Evolutionary conservation across 2,888 invertebrate species (phyloP).

Genomic region (Dryocosmus kuriphilus): DNA sequence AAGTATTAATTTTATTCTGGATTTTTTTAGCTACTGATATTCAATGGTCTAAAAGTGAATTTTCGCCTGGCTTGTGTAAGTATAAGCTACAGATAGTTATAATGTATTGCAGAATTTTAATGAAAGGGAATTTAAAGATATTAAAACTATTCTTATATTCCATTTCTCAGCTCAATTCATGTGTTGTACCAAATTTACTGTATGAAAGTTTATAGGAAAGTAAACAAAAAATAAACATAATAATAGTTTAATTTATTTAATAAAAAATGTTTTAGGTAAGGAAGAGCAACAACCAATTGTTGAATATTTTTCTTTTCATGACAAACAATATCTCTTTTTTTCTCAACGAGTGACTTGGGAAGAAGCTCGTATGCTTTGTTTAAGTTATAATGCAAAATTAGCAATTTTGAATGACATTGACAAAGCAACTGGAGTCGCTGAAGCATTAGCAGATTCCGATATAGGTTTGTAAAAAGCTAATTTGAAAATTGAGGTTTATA

Average conservation of each 20-base stretch:
- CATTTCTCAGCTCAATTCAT: too few species aligned
- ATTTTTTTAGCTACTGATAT: background rate
- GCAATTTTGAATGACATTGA: slow-evolving; percentile 78
- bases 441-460: slow-evolving; percentile 79
- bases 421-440: slow-evolving; percentile 78
- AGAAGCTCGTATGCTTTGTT: slow-evolving; percentile 77
- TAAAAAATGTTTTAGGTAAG: slow-evolving; percentile 39
- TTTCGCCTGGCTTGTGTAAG: background rate
- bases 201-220: too few species aligned
- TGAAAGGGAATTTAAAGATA: background rate
- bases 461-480: slow-evolving; percentile 76
- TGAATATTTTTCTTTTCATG: slow-evolving; percentile 74
- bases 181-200: too few species aligned
- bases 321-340: slow-evolving; percentile 78
- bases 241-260: background rate
- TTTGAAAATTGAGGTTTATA: too few species aligned
- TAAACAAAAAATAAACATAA: background rate
- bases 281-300: slow-evolving; percentile 59
- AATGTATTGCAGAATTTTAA: background rate
- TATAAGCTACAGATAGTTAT: background rate
- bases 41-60: background rate
- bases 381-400: slow-evolving; percentile 64
- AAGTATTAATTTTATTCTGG: background rate
- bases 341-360: slow-evolving; percentile 79
- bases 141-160: too few species aligned